Base-by-base conservation (phyloP, 2,797 vertebrate genomes). In the Miichthys miiuy region DNA sequence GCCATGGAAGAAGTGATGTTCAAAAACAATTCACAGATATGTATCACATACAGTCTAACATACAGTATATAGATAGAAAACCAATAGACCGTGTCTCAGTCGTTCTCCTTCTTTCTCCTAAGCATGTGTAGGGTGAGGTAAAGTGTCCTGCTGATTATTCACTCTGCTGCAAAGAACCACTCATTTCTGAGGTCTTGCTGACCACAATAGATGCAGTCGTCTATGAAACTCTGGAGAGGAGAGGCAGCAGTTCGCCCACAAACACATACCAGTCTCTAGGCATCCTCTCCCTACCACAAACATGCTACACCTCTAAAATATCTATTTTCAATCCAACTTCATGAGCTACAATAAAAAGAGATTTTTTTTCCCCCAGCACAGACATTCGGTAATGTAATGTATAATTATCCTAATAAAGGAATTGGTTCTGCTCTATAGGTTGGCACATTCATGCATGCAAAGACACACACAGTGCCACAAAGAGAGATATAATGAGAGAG, bases 191-290 rank as follows among this genome's bases (percentile, higher is more conserved):
- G 69, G 68, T 70, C 72, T 70, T 77, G 82, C 83, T 81, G 79
- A 88, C 80, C 80, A 79, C 16, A 18, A 79, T 21, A 69, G 85
- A 86, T 5, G 65, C 77, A 85, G 72, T 68, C 80, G 79, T 79
- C 65, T 75, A 56, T 73, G 80, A 82, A 88, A 81, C 66, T 57
- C 62, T 64, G 60, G 47, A 83, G 74, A 52, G 51, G 34, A 65
- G 60, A 70, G 25, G 47, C 54, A 68, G 60, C 30, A 62, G 20
- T 30, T 73, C 0, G 4, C 30, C 48, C 44, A 57, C 27, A 72
- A 75, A 69, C 76, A 79, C 74, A 79, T 7, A n/a, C 57, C 6
- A 30, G 23, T 52, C 50, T 74, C 44, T 2, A 51, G 38, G 48
- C 48, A 58, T 65, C 41, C 41, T 62, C 34, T 38, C 58, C 25